Base-by-base conservation (phyloP, 2,888 invertebrate genomes). In the Sinelater perroti region DNA sequence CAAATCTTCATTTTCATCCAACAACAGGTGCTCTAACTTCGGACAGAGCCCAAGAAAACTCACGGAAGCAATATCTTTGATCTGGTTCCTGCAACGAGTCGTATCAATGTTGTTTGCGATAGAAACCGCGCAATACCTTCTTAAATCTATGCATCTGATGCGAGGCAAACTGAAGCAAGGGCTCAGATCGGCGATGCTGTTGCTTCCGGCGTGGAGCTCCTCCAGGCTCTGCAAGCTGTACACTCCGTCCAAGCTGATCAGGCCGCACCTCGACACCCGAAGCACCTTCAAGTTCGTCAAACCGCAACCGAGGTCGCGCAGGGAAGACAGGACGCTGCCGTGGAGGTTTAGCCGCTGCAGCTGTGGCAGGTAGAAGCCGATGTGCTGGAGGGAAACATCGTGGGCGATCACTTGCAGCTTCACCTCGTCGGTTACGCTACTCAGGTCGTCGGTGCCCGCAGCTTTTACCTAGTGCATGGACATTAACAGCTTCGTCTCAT, bases 291-390 rank as follows among this genome's bases (percentile, higher is more conserved):
- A 74, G 70, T 82, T 83, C 44, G 80, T 79, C 58, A 89, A 77
- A 16, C 85, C 85, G 62, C 83, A 86, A 13, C 89, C 90, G 13
- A 89, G 80, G 69, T 89, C 89, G 51, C 89, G 79, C 36, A 90
- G 72, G 0, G 89, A 87, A 3, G 82, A 79, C 1, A 90, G 74
- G 4, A 85, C 83, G 64, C 89, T 89, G 18, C 89, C 89, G 58
- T 88, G 87, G 2, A 90, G 76, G 26, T 82, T 85, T 28, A 90
- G 76, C 2, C 82, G 81, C 6, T 81, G 78, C 2, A 90, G 78
- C 35, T 82, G 80, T 2, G 89, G 89, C 31, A 85, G 81, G 49
- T 87, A 82, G 1, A 85, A 76, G 31, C 85, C 81, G 0, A 89
- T 76, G 16, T 88, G 79, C 31, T 88, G 84, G 33, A 89, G 71